Evolutionary conservation across 2,113 vertebrate genomes (phyloP).

Genomic region (Ardeotis arabs): DNA sequence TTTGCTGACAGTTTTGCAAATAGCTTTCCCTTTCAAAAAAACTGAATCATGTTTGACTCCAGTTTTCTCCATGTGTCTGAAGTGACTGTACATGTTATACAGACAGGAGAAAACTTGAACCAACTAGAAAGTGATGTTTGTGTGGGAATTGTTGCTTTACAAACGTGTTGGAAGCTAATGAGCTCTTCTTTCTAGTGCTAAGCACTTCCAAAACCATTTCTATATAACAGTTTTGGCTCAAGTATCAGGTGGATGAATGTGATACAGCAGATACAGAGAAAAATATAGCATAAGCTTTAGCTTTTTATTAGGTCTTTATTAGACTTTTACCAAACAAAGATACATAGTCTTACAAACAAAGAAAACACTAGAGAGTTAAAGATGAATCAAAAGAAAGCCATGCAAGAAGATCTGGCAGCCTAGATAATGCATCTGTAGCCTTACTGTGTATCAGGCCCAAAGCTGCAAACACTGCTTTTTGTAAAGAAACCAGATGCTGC

Average conservation of each 20-base stretch:
- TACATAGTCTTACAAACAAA: background rate
- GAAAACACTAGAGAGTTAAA: background rate
- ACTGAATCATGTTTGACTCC: background rate
- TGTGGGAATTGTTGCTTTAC: background rate
- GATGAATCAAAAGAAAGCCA: background rate
- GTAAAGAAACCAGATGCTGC: conserved; percentile 43
- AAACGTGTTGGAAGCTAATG: background rate
- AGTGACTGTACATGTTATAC: background rate
- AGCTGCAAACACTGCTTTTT: conserved; percentile 34
- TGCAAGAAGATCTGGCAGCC: background rate
- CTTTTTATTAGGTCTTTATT: background rate
- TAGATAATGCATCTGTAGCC: background rate
- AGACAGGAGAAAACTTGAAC: background rate
- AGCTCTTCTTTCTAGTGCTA: background rate
- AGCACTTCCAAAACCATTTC: background rate
- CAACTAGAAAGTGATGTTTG: background rate
- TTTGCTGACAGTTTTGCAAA: background rate
- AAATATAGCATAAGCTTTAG: background rate
- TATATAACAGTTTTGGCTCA: background rate
- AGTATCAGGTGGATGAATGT: background rate
- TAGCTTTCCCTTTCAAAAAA: background rate
- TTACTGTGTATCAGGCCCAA: background rate
- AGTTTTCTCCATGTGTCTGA: background rate
- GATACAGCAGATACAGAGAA: background rate
- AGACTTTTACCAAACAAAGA: background rate